A percentile compares a stretch with the other conserved stretches of the same genome.
Conservation (phyloP, 2,888 invertebrate species). For the Drosophila gaucha region DNA sequence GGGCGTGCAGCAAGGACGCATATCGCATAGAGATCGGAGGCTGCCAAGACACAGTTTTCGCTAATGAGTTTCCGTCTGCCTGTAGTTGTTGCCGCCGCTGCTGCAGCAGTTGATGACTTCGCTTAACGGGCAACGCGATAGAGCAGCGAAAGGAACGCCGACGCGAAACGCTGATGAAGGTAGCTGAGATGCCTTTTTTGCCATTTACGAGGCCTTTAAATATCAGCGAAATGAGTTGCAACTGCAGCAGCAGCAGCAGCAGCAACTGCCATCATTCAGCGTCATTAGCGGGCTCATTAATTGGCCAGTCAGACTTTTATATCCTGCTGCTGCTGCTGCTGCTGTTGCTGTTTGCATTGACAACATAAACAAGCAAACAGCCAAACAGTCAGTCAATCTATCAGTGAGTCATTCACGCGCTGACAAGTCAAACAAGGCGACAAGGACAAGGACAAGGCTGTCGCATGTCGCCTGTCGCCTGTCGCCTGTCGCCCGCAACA, state of each 20-base stretch:
- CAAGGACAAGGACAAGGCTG: conserved; percentile 51
- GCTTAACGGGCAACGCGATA: conserved; percentile 43
- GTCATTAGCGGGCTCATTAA: conserved; percentile 70
- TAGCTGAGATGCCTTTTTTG: conserved; percentile 17
- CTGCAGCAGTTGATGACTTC: conserved; percentile 41
- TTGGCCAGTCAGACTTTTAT: conserved; percentile 68
- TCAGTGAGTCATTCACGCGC: conserved; percentile 72
- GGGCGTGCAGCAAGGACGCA: conserved; percentile 9
- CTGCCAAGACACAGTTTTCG: conserved; percentile 70
- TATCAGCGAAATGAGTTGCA: conserved; percentile 42
- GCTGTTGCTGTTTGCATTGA: conserved; percentile 54
- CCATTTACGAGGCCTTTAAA: conserved; percentile 26
- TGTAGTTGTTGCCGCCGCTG: conserved; percentile 17
- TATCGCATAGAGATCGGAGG: conserved; percentile 22
- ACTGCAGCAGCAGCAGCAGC: conserved; percentile 11
- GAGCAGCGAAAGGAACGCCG: conserved; percentile 16
- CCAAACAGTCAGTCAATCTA: conserved; percentile 60
- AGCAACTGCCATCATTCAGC: conserved; percentile 44
- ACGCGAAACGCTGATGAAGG: conserved; percentile 24
- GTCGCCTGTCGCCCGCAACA: conserved; percentile 35
- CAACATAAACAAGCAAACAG: conserved; percentile 56
- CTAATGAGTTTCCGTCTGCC: conserved; percentile 75
- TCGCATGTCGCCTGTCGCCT: conserved; percentile 30
- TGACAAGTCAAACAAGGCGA: conserved; percentile 69
- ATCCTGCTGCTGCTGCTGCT: conserved; percentile 26